Evolutionary conservation across 2,113 vertebrate species (phyloP).

Genomic region (Phaetusa simplex): DNA sequence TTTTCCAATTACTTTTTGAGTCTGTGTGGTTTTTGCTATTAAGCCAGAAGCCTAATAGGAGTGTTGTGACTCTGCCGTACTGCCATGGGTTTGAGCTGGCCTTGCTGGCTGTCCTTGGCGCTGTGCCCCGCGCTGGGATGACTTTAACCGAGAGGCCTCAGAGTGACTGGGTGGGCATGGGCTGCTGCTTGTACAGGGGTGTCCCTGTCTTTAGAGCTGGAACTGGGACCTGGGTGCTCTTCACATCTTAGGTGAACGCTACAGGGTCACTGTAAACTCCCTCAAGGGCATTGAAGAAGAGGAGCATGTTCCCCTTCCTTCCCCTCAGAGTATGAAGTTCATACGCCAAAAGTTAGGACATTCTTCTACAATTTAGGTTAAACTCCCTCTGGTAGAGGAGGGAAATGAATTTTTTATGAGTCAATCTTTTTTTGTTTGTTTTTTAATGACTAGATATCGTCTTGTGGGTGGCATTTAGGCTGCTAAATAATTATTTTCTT

Average conservation of each 20-base stretch:
- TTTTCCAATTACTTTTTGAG: background rate
- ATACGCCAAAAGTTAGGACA: background rate
- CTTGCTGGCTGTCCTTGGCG: background rate
- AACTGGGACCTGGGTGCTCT: background rate
- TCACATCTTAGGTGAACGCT: background rate
- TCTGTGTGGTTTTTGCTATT: background rate
- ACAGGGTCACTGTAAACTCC: background rate
- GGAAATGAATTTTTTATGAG: background rate
- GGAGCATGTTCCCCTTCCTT: background rate
- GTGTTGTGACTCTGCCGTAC: accelerated
- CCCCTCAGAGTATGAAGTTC: background rate
- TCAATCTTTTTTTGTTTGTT: background rate
- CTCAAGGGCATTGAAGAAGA: background rate
- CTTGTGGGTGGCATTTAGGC: background rate
- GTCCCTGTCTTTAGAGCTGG: background rate
- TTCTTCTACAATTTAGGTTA: background rate
- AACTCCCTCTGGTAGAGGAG: background rate
- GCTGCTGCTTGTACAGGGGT: background rate
- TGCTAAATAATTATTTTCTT: background rate
- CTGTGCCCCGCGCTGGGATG: accelerated
- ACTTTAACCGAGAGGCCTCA: background rate
- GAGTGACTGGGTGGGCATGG: too few species aligned
- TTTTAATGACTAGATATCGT: background rate
- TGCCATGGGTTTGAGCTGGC: background rate
- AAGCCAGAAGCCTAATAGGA: background rate